Conservation (phyloP, 2,113 vertebrate genomes). For the Glareola pratincola region DNA sequence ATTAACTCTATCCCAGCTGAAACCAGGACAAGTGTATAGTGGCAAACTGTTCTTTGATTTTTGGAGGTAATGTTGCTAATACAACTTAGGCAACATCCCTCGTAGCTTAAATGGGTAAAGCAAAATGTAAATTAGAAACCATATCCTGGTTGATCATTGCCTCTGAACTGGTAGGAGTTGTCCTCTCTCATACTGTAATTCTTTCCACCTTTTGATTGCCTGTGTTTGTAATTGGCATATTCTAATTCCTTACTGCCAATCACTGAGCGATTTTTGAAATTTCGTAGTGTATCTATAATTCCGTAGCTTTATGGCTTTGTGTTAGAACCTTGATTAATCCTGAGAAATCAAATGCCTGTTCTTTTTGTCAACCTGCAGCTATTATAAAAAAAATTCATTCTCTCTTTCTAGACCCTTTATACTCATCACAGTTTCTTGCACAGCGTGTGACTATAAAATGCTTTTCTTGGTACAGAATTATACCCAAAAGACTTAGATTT, state of each 20-base stretch:
- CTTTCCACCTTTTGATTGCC: not conserved
- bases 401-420: not conserved
- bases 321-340: not conserved
- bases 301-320: not conserved
- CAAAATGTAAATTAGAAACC: constrained; percentile 10
- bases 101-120: not conserved
- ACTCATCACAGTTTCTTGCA: not conserved
- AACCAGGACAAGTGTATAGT: not conserved
- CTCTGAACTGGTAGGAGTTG: not conserved
- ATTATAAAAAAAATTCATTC: not conserved
- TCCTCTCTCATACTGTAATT: not conserved
- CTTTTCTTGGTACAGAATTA: not conserved
- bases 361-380: not conserved
- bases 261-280: not conserved
- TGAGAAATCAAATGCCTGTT: not conserved
- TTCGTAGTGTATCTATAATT: not conserved
- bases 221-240: too few relatives aligned
- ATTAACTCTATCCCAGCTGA: not conserved
- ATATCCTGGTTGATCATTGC: not conserved
- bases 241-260: not conserved
- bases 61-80: not conserved
- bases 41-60: not conserved
- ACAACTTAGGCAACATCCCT: not conserved
- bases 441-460: not conserved
- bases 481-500: not conserved